Conservation (phyloP, 2,113 vertebrate species). For the Pandion haliaetus region DNA sequence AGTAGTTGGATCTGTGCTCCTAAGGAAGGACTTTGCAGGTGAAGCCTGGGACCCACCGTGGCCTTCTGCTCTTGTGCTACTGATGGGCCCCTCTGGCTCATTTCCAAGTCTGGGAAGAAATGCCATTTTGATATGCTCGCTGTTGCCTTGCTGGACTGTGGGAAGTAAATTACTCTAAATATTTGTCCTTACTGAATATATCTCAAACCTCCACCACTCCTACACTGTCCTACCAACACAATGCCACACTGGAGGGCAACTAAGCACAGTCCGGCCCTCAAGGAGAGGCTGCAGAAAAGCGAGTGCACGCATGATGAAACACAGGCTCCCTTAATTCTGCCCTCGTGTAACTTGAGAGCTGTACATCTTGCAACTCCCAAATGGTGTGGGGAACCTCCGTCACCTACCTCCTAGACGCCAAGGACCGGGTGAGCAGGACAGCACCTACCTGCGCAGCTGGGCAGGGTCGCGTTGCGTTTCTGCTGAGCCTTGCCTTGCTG, state of each 20-base stretch:
- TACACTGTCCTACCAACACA: background rate
- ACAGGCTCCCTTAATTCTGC: background rate
- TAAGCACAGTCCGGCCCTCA: background rate
- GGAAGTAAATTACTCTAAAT: background rate
- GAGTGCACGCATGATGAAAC: rapidly evolving
- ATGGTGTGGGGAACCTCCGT: too few relatives aligned
- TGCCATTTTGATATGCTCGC: background rate
- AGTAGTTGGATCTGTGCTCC: background rate
- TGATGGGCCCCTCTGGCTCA: background rate
- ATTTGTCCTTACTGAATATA: background rate
- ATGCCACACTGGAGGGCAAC: rapidly evolving
- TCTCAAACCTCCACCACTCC: background rate
- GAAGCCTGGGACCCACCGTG: background rate
- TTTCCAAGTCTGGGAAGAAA: background rate
- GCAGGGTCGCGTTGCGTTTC: slow-evolving; percentile 78
- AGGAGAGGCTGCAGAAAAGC: background rate
- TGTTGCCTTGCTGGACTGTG: background rate
- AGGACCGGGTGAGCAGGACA: rapidly evolving
- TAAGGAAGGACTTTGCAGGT: background rate
- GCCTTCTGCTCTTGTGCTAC: background rate
- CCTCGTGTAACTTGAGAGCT: background rate
- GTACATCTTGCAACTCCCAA: background rate
- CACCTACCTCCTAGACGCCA: background rate
- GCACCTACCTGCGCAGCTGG: slow-evolving; percentile 82
- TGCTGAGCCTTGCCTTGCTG: slow-evolving; percentile 78